Conservation (phyloP, 2,113 vertebrate species). For the Syngnathoides biaculeatus region DNA sequence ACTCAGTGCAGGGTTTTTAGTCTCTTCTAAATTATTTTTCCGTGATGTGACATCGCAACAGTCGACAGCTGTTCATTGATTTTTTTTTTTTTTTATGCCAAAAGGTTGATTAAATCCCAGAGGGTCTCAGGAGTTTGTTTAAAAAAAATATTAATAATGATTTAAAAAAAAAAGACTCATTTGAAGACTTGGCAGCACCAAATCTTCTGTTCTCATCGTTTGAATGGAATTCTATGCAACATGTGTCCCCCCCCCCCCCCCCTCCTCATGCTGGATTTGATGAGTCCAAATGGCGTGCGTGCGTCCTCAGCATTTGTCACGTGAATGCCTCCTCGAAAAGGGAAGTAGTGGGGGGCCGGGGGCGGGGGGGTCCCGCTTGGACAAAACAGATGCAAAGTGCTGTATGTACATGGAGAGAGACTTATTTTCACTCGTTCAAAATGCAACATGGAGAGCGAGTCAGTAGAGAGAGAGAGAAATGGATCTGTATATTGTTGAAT, state of each 20-base stretch:
- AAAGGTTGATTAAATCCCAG: conserved; percentile 44
- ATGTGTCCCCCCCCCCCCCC: conserved; percentile 25
- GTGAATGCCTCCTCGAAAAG: conserved; percentile 9
- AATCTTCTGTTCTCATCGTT: conserved; percentile 53
- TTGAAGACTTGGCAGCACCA: conserved; percentile 40
- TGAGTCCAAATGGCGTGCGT: conserved; percentile 10
- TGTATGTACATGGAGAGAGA: conserved; percentile 84
- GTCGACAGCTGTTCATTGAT: conserved; percentile 43
- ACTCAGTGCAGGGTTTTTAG: conserved; percentile 66
- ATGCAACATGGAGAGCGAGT: conserved; percentile 81
- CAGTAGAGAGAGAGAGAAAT: conserved; percentile 79
- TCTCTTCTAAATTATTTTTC: conserved; percentile 56
- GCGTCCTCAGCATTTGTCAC: conserved; percentile 23
- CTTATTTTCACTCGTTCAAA: conserved; percentile 98
- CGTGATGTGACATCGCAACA: conserved; percentile 56
- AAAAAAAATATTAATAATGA: conserved; percentile 17
- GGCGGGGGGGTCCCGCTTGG: conserved; percentile 64
- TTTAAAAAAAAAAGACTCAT: conserved; percentile 19
- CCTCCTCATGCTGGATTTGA: conserved; percentile 3
- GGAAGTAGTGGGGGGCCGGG: too few relatives aligned
- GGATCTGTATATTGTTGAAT: conserved; percentile 92
- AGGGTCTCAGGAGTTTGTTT: conserved; percentile 62
- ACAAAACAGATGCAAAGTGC: conserved; percentile 74
- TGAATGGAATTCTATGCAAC: conserved; percentile 77
- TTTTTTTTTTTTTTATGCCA: conserved; percentile 51